Evolutionary conservation across 2,888 invertebrate species (phyloP).

Genomic region (Sussaba pulchella): DNA sequence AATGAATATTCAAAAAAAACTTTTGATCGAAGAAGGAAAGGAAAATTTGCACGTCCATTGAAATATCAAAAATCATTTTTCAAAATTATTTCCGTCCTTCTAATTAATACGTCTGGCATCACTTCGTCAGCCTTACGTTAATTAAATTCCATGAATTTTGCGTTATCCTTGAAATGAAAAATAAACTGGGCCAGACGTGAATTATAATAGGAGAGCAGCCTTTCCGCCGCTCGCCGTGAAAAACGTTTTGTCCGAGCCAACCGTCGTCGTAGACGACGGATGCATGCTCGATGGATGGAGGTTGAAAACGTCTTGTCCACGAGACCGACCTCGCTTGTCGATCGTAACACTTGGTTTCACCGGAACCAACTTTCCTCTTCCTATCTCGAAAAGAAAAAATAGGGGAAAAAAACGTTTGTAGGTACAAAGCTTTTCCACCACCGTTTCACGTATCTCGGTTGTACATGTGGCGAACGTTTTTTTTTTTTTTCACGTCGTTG

Average conservation of each 20-base stretch:
- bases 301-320: constrained; percentile 11
- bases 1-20: no score
- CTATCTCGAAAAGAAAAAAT: no score
- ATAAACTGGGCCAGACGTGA: constrained; percentile 9
- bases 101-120: no score
- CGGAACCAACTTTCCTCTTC: constrained; percentile 45
- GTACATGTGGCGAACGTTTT: not conserved
- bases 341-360: constrained; percentile 66
- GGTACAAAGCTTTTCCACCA: constrained; percentile 5
- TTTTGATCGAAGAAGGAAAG: not conserved
- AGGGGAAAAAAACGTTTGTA: no score
- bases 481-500: no score
- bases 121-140: no score
- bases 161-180: not conserved
- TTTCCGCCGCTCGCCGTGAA: no score
- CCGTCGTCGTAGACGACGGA: constrained; percentile 3
- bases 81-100: no score
- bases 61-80: no score
- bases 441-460: not conserved
- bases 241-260: no score
- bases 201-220: no score
- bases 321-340: constrained; percentile 23
- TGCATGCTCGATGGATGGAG: constrained; percentile 2
- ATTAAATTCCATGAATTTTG: no score
- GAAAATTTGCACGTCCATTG: not conserved